Base-by-base conservation (phyloP, 2,113 vertebrate genomes). In the Erythrocebus patas region DNA sequence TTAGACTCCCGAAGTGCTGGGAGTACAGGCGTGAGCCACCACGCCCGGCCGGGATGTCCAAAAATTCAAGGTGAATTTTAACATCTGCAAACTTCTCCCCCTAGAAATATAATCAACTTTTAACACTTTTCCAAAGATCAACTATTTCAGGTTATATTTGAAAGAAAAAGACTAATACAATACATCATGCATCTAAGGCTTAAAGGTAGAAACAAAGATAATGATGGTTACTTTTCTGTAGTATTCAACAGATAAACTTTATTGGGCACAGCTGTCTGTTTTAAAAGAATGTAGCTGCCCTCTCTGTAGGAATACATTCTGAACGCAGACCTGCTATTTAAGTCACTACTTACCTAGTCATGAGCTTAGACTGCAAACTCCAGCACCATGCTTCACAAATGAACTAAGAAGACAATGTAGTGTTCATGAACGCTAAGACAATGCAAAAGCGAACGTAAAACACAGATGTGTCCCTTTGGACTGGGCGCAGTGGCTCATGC, bases 191-290 rank as follows among this genome's bases (percentile, higher is more conserved):
- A 27, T 4, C 8, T 6, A 50, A 40, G 40, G 23, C 22, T 16
- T 30, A 3, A 2, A 5, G 22, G 12, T 32, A n/a, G 25, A 27
- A 50, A 32, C 6, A 16, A n/a, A 13, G 4, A 50, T 8, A 50
- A 27, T 2, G 61, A 23, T 3, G 30, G 1, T 38, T 3, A 23
- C 25, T 57, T 45, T 82, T 32, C 10, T 43, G 8, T 5, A 4
- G 0, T 18, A 27, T 25, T 20, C 38, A 68, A 35, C 13, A 59
- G 18, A 72, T 35, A 32, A 30, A 45, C 38, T 70, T 70, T 59
- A 35, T 2, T 1, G 20, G 13, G 17, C 27, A 0, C 25, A 35
- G n/a, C 5, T 5, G 38, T 32, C 20, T 48, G 18, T 40, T n/a
- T 75, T 32, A 27, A 68, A 95, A 66, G 50, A 70, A 20, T 2